Base-by-base conservation (phyloP, 2,888 invertebrate genomes). In the Baronia brevicornis region DNA sequence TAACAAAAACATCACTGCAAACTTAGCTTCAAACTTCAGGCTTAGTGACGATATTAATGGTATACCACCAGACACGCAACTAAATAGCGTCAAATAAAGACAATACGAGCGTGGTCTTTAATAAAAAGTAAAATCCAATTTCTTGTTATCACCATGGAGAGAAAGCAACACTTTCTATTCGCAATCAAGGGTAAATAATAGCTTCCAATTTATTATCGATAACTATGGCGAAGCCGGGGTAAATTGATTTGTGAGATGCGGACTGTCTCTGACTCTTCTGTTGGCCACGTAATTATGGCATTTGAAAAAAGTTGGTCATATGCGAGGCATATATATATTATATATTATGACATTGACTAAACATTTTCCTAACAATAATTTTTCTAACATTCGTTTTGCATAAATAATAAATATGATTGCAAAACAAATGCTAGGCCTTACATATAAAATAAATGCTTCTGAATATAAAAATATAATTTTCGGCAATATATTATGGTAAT, bases 161-260 rank as follows among this genome's bases (percentile, higher is more conserved):
- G 74, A 78, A 75, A 75, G 73, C 55, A 50, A 51, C 56, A 61
- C 75, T 79, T 75, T 78, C 72, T 69, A 65, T 53, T 43, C 47
- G 48, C 60, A 61, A 68, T 66, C 55, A 71, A 68, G 56, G 62
- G 65, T 63, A 64, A 62, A 66, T 62, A 65, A 69, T 65, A 48
- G 52, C 52, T 53, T 60, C 62, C 54, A 59, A 62, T 62, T 48
- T 49, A 31, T 9, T 50, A 49, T 49, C 41, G 43, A 44, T 45
- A 41, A 43, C 46, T 26, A 25, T 39, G 27, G 21, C 28, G 27
- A 28, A 33, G 31, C 40, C 36, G 43, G 41, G 36, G 35, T 46
- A 39, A 46, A 48, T 50, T 46, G 39, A 52, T 51, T 53, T 40
- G 27, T 23, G n/a, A 15, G 41, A 40, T 44, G 43, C 30, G 33